Evolutionary conservation across 2,113 vertebrate genomes (phyloP).

Genomic region (Dromaius novaehollandiae): DNA sequence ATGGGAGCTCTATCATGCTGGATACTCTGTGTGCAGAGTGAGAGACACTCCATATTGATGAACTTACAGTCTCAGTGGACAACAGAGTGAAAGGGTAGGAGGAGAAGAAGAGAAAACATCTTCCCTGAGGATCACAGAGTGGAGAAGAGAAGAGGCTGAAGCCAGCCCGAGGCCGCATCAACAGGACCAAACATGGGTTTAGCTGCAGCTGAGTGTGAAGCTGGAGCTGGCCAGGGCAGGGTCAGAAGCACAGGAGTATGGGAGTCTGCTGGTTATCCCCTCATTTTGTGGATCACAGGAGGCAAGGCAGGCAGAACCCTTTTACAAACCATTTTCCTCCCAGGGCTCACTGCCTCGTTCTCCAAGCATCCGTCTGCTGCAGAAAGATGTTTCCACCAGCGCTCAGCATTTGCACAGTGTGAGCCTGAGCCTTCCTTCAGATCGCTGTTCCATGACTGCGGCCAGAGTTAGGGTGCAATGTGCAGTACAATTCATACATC

Average conservation of each 20-base stretch:
- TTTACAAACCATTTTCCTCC: background rate
- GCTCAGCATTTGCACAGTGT: background rate
- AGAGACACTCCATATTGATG: background rate
- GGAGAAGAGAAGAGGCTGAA: background rate
- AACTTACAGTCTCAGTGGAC: background rate
- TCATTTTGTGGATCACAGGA: background rate
- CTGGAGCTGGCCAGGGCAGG: background rate
- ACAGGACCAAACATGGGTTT: background rate
- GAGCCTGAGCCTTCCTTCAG: background rate
- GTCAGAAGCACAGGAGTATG: background rate
- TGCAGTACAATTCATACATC: background rate
- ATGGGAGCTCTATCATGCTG: background rate
- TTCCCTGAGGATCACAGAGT: accelerated
- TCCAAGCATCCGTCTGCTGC: background rate
- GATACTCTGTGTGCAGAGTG: background rate
- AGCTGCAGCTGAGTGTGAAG: background rate
- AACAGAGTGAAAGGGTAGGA: background rate
- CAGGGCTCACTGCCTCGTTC: background rate
- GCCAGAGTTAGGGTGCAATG: background rate
- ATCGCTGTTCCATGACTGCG: background rate
- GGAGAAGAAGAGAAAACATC: background rate
- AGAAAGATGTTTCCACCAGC: background rate
- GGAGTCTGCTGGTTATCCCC: background rate
- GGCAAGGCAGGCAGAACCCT: background rate
- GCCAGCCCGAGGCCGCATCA: too few relatives aligned